Percentiles rank a stretch among this genome's conserved stretches.
These are phyloP conservation scores for Brachionus koreanus DNA, from an alignment of 1,140 invertebrate genomes.

Conservation along the genomic window DNA sequence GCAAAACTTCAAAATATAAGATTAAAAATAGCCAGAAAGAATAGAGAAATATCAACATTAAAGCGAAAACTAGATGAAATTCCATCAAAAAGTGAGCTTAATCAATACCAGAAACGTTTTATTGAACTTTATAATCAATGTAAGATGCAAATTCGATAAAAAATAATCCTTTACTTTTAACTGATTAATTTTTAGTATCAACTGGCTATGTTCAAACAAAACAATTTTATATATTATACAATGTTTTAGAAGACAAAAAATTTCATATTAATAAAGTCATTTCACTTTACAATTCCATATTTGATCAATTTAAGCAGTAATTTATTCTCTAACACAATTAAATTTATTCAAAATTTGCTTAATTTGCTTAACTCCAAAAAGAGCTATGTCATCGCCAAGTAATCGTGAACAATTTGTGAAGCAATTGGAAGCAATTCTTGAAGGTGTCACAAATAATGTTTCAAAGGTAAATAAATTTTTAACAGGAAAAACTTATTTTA, in stretches of 20 bases:
- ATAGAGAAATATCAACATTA: slow-evolving; percentile 72
- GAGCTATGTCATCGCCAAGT: slow-evolving; percentile 57
- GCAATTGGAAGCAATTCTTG: slow-evolving; percentile 80
- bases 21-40: slow-evolving; percentile 67
- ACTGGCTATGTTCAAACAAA: slow-evolving; percentile 92
- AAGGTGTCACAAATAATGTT: slow-evolving; percentile 68
- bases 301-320: slow-evolving; percentile 85
- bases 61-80: slow-evolving; percentile 80
- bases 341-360: neutral
- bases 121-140: slow-evolving; percentile 93
- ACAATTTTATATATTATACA: slow-evolving; percentile 91
- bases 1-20: neutral
- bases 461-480: slow-evolving; percentile 48
- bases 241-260: slow-evolving; percentile 88
- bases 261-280: slow-evolving; percentile 85
- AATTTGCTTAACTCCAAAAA: slow-evolving; percentile 46
- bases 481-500: neutral
- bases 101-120: slow-evolving; percentile 90
- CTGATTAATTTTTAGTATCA: slow-evolving; percentile 68
- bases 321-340: slow-evolving; percentile 52
- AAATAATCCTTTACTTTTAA: slow-evolving; percentile 47
- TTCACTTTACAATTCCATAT: slow-evolving; percentile 81
- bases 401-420: slow-evolving; percentile 76
- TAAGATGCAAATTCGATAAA: slow-evolving; percentile 52
- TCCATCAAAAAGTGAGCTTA: slow-evolving; percentile 81